Conservation (phyloP, 2,888 invertebrate species). For the Flexamia atlantica region DNA sequence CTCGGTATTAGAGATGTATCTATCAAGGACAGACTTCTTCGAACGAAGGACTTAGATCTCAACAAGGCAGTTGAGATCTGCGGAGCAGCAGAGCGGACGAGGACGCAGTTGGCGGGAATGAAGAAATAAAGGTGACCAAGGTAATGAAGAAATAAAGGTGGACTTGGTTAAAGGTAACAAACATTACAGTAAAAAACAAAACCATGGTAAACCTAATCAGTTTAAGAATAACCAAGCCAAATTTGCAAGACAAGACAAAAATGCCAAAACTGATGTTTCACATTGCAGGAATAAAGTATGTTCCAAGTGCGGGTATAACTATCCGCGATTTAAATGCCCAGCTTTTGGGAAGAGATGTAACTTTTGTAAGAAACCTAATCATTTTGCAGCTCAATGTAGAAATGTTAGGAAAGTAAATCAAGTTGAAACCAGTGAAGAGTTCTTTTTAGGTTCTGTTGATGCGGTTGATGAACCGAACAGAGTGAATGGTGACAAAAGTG, state of each 20-base stretch:
- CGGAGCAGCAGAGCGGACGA: neutral
- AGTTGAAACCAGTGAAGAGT: neutral
- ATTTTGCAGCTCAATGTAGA: neutral
- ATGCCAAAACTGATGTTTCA: too few relatives aligned
- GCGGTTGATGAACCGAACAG: neutral
- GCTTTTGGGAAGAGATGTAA: neutral
- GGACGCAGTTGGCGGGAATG: neutral
- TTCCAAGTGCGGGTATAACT: neutral
- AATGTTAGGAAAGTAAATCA: neutral
- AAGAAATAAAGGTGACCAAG: neutral
- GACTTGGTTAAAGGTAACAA: neutral
- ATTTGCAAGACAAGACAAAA: neutral
- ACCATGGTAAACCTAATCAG: too few relatives aligned
- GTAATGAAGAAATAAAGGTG: neutral
- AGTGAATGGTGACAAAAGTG: neutral
- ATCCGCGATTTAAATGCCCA: neutral
- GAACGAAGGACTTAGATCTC: conserved; percentile 2
- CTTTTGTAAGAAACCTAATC: neutral
- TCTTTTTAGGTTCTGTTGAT: neutral
- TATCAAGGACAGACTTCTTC: neutral
- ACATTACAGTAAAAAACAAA: neutral
- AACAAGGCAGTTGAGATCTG: neutral
- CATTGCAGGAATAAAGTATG: neutral
- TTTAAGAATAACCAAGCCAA: neutral
- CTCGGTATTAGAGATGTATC: conserved; percentile 4